A percentile compares a stretch with the other conserved stretches of the same genome.
Conservation (phyloP, 37 sponge, comb jelly and placozoan species). For the Halichondria panicea region DNA sequence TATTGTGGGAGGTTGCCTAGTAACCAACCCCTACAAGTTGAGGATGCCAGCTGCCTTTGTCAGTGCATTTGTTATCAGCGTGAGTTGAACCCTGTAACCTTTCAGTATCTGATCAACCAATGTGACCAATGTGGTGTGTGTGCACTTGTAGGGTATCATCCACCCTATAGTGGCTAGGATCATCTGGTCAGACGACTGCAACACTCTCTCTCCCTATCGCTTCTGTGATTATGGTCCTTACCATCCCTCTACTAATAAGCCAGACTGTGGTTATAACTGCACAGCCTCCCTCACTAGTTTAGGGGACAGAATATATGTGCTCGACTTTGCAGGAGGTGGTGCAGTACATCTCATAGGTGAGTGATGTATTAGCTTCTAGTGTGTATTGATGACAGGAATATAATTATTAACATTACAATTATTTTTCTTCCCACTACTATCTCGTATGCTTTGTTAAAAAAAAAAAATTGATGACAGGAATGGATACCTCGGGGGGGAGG, state of each 20-base stretch:
- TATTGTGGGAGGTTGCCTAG: conserved; percentile 81
- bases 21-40: conserved; percentile 74
- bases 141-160: conserved; percentile 61
- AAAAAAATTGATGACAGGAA: no score
- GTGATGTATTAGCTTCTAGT: no score
- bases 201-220: conserved; percentile 74
- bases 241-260: background rate
- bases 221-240: conserved; percentile 42
- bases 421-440: no score
- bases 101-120: no score
- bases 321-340: conserved; percentile 94
- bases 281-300: background rate
- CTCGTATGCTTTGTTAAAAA: no score
- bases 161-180: conserved; percentile 72
- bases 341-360: conserved; percentile 88
- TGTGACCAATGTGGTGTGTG: no score
- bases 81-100: no score
- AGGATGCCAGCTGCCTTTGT: conserved; percentile 77
- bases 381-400: no score
- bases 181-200: conserved; percentile 64
- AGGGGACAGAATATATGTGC: conserved; percentile 54
- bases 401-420: no score
- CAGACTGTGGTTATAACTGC: conserved; percentile 16
- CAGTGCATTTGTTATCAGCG: conserved; percentile 90
- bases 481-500: no score